Base-by-base conservation (phyloP, 2,888 invertebrate genomes). In the Lasioglossum pauxillum region DNA sequence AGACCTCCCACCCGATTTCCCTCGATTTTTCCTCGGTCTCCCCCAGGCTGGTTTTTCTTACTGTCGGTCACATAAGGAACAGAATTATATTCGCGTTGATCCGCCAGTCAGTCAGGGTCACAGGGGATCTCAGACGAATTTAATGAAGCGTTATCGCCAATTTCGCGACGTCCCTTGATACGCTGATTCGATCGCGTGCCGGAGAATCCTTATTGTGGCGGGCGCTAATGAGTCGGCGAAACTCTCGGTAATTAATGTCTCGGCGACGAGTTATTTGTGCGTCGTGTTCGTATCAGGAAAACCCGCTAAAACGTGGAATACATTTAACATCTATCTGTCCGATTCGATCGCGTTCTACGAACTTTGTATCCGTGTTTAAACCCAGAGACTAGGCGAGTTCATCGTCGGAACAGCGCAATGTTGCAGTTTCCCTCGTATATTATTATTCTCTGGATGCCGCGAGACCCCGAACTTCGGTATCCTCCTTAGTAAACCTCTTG, bases 361-460 rank as follows among this genome's bases (percentile, higher is more conserved):
- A 64, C 16, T 31, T 31, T 19, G 31, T 35, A 19, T 19, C 7
- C 19, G 31, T 31, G 19, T 64, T 16, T 8, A 8, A 31, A 31
- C 19, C 64, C 7, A 8, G 8, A 64, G 8, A 31, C 31, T 19
- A 3, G 64, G 64, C 31, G 19, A 64, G 35, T 7, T 64, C 64
- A 5, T 31, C 27, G 12, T 41, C 78, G 27, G 31, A 53, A 72
- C 85, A 71, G 74, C 79, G 75, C 60, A 80, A 53, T 64, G 19
- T 44, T 46, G 74, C 75, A 49, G 77, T 85, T 83, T 78, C 84
- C 80, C 80, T 19, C 8, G 74, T 74, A 76, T 78, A 80, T 46
- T 84, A 86, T 90, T 85, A 88, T 83, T 88, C 89, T 80, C 86
- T 80, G 84, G 74, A 75, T 73, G 84, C 77, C 87, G 83, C 78